A percentile compares a stretch with the other conserved stretches of the same genome.
Evolutionary conservation across 2,113 vertebrate genomes (phyloP).

Genomic region (Triplophysa rosa): DNA sequence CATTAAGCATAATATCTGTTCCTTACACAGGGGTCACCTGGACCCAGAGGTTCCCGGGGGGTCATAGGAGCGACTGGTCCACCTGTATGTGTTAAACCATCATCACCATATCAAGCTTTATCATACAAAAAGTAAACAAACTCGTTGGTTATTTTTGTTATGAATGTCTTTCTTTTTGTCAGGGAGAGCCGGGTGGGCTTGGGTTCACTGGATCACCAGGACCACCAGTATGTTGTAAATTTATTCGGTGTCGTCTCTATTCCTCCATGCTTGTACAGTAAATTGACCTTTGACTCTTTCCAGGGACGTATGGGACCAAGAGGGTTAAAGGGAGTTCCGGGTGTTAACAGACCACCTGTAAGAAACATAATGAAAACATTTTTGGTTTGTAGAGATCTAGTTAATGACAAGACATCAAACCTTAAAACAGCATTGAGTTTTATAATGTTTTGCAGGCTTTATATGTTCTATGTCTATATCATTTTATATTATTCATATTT

Average conservation of each 20-base stretch:
- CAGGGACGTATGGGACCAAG: slow-evolving; percentile 68
- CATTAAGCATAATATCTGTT: not conserved
- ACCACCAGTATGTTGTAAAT: slow-evolving; percentile 59
- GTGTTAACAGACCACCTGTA: slow-evolving; percentile 74
- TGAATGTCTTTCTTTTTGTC: slow-evolving; percentile 39
- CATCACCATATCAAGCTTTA: not conserved
- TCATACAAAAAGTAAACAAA: not conserved
- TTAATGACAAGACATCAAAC: no score
- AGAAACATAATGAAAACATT: slow-evolving; percentile 45
- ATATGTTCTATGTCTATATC: no score
- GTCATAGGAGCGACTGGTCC: slow-evolving; percentile 66
- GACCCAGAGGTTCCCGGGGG: slow-evolving; percentile 69
- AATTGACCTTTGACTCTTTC: slow-evolving; percentile 26
- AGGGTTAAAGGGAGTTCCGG: slow-evolving; percentile 67
- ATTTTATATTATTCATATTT: no score
- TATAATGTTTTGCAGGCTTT: no score
- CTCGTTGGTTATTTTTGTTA: not conserved
- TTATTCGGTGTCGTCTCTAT: not conserved
- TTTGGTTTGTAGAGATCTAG: not conserved
- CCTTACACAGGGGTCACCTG: slow-evolving; percentile 64
- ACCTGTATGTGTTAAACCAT: slow-evolving; percentile 50
- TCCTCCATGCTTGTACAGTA: not conserved
- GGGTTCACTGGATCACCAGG: slow-evolving; percentile 72
- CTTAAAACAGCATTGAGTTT: no score
- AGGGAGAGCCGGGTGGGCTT: slow-evolving; percentile 67